A percentile compares a stretch with the other conserved stretches of the same genome.
These are phyloP conservation scores for Rotaria magnacalcarata DNA, from an alignment of 2,888 invertebrate genomes.

Conservation along the genomic window DNA sequence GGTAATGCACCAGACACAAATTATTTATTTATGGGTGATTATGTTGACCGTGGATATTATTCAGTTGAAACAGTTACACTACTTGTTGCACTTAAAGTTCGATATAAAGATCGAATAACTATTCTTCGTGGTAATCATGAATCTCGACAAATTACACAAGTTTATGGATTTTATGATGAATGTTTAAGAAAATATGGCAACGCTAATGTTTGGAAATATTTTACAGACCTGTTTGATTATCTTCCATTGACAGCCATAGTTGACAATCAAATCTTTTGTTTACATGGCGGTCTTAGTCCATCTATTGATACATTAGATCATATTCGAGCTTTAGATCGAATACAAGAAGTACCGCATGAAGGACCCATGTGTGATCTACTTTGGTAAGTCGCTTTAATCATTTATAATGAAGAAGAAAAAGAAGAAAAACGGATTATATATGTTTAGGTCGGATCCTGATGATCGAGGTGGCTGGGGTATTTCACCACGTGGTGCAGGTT, in stretches of 20 bases:
- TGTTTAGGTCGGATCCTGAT: constrained; percentile 79
- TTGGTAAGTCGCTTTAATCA: constrained; percentile 65
- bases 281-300: constrained; percentile 95
- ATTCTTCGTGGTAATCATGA: constrained; percentile 98
- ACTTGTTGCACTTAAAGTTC: constrained; percentile 91
- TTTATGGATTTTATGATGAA: constrained; percentile 97
- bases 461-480: constrained; percentile 99
- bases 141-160: constrained; percentile 96
- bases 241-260: constrained; percentile 95
- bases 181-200: constrained; percentile 98
- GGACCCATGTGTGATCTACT: constrained; percentile 99
- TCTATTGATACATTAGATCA: constrained; percentile 98
- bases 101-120: constrained; percentile 97
- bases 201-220: constrained; percentile 99
- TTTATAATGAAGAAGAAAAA: too few relatives aligned
- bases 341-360: constrained; percentile 65
- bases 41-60: constrained; percentile 99
- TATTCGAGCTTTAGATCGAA: constrained; percentile 91
- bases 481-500: constrained; percentile 96
- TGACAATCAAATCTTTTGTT: constrained; percentile 94
- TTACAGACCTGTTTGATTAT: constrained; percentile 98
- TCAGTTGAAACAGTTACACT: constrained; percentile 98
- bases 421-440: background rate
- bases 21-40: constrained; percentile 98
- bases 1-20: constrained; percentile 99